phyloP scores from a whole-genome alignment of 1,140 invertebrate species.

The Panonychus citri region DNA sequence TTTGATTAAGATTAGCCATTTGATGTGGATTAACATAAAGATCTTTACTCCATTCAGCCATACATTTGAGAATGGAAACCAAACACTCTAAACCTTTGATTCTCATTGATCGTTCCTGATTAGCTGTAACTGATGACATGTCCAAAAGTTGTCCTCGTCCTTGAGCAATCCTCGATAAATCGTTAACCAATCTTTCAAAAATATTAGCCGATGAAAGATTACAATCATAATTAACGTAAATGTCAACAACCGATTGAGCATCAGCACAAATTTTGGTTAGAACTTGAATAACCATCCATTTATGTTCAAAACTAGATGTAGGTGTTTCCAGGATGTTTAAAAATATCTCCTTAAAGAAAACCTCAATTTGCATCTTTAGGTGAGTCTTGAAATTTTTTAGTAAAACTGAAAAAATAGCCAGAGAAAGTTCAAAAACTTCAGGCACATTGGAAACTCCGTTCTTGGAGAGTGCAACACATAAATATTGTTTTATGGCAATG shows the following conservation, averaged over 20 bases:
- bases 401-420: constrained; percentile 85
- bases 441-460: constrained; percentile 92
- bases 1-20: constrained; percentile 46
- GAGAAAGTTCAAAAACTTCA: constrained; percentile 87
- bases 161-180: constrained; percentile 22
- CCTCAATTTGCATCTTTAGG: constrained; percentile 96
- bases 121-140: constrained; percentile 23
- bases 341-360: constrained; percentile 98
- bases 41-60: constrained; percentile 99
- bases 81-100: constrained; percentile 86
- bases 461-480: constrained; percentile 92
- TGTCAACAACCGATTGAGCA: constrained; percentile 94
- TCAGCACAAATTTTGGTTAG: constrained; percentile 89
- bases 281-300: constrained; percentile 98
- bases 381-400: constrained; percentile 92
- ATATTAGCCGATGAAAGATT: constrained; percentile 92
- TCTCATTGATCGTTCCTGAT: constrained; percentile 86
- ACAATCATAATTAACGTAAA: constrained; percentile 99
- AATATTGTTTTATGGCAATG: constrained; percentile 89
- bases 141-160: constrained; percentile 10
- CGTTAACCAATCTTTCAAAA: constrained; percentile 53
- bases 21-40: constrained; percentile 84
- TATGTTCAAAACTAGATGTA: constrained; percentile 86
- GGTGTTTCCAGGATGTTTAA: constrained; percentile 91
- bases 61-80: constrained; percentile 91